phyloP scores from a whole-genome alignment of 1,140 invertebrate genomes.

The Trachymyrmex septentrionalis region DNA sequence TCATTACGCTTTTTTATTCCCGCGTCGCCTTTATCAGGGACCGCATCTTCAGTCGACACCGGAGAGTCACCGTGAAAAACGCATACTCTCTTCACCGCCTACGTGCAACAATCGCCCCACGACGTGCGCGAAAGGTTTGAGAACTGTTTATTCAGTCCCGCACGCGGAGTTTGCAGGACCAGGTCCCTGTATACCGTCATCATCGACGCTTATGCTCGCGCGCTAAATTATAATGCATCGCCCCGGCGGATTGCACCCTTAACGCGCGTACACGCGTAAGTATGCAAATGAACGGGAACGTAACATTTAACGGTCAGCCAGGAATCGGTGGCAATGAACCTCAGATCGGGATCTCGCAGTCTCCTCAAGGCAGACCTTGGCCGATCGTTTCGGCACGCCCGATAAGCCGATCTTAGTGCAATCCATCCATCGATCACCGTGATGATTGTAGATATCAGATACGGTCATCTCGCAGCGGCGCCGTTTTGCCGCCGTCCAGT shows the following conservation, averaged over 20 bases:
- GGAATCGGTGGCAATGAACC: conserved; percentile 68
- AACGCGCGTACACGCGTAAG: conserved; percentile 29
- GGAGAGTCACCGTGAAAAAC: background rate
- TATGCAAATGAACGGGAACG: conserved; percentile 66
- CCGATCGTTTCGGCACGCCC: conserved; percentile 1
- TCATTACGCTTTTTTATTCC: background rate
- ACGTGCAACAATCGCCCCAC: conserved; percentile 18
- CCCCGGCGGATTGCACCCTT: background rate
- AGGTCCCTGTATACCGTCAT: background rate
- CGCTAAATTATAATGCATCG: conserved; percentile 47
- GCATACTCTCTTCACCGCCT: background rate
- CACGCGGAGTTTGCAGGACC: conserved; percentile 6
- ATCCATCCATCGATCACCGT: conserved; percentile 50
- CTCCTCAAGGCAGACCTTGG: background rate
- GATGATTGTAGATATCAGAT: conserved; percentile 29
- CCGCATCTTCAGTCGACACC: background rate
- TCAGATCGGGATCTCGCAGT: background rate
- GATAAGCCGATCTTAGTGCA: conserved; percentile 32
- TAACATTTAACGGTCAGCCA: conserved; percentile 62
- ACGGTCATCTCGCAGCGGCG: background rate
- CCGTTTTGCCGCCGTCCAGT: background rate
- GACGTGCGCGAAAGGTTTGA: conserved; percentile 12
- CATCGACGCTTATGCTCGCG: conserved; percentile 27
- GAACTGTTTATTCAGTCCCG: conserved; percentile 46
- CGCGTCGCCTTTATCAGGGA: background rate